Evolutionary conservation across 1,140 invertebrate genomes (phyloP).

Genomic region (Vollenhovia emeryi): DNA sequence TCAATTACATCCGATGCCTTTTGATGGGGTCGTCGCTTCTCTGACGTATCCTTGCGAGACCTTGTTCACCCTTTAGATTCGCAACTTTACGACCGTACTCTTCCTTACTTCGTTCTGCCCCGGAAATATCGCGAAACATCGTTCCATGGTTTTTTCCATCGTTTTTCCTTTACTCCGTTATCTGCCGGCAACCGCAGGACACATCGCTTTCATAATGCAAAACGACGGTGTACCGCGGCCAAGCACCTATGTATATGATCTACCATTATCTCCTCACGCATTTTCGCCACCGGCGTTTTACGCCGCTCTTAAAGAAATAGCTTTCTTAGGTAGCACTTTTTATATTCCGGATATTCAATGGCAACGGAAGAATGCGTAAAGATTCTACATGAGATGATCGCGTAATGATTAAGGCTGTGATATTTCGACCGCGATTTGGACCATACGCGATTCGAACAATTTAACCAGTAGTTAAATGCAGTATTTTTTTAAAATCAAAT

Average conservation of each 20-base stretch:
- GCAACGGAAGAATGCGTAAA: not conserved
- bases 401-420: no score
- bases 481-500: no score
- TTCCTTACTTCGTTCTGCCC: not conserved
- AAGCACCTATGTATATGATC: not conserved
- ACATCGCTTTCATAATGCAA: not conserved
- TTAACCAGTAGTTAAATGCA: no score
- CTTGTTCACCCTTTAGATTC: slow-evolving; percentile 10
- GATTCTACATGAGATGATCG: no score
- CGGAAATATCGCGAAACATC: not conserved
- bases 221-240: not conserved
- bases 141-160: slow-evolving; percentile 10
- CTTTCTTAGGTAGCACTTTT: slow-evolving; percentile 18
- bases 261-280: not conserved
- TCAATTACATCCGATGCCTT: slow-evolving; percentile 24
- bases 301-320: slow-evolving; percentile 21
- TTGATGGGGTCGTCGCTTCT: not conserved
- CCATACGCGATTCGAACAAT: no score
- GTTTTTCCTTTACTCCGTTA: not conserved
- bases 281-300: not conserved
- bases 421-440: no score
- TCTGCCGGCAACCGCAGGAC: not conserved
- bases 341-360: slow-evolving; percentile 1
- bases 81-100: slow-evolving; percentile 21
- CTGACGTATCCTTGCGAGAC: not conserved